Conservation (phyloP, 2,113 vertebrate genomes). For the Corydoras sp. region DNA sequence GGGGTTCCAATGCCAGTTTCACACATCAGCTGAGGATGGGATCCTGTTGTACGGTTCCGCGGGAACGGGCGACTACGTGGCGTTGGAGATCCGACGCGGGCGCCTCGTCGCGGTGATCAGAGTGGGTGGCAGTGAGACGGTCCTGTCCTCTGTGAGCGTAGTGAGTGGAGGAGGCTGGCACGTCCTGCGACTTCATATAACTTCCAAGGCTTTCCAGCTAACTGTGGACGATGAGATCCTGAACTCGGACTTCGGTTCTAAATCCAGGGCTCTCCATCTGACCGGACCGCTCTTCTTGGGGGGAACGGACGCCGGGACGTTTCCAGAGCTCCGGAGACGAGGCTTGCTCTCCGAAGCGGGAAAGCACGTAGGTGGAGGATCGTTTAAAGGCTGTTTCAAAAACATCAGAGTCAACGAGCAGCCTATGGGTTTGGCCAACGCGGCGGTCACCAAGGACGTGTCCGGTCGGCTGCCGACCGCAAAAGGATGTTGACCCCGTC, state of each 20-base stretch:
- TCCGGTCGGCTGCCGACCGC: constrained; percentile 69
- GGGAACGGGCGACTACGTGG: constrained; percentile 65
- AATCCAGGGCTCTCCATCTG: constrained; percentile 56
- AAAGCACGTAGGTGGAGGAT: constrained; percentile 57
- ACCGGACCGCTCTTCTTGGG: constrained; percentile 72
- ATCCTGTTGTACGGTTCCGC: constrained; percentile 75
- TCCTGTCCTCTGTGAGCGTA: constrained; percentile 59
- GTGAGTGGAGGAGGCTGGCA: constrained; percentile 74
- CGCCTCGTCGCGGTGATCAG: constrained; percentile 65
- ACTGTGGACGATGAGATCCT: constrained; percentile 67
- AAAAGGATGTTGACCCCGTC: constrained; percentile 22
- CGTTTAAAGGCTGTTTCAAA: constrained; percentile 81
- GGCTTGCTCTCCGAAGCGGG: constrained; percentile 59
- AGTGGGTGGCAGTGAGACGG: constrained; percentile 55
- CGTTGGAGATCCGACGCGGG: constrained; percentile 72
- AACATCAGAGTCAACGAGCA: constrained; percentile 67
- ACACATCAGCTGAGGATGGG: constrained; percentile 62
- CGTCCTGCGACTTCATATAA: constrained; percentile 64
- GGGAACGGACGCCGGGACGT: constrained; percentile 61
- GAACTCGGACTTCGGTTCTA: constrained; percentile 52
- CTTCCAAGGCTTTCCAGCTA: constrained; percentile 63
- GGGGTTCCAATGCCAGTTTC: constrained; percentile 67
- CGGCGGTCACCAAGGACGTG: constrained; percentile 74
- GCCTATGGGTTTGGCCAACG: constrained; percentile 69
- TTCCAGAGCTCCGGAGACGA: constrained; percentile 54